These are phyloP conservation scores for Erinaceus europaeus DNA, from an alignment of 2,113 vertebrate genomes.

Conservation along the genomic window DNA sequence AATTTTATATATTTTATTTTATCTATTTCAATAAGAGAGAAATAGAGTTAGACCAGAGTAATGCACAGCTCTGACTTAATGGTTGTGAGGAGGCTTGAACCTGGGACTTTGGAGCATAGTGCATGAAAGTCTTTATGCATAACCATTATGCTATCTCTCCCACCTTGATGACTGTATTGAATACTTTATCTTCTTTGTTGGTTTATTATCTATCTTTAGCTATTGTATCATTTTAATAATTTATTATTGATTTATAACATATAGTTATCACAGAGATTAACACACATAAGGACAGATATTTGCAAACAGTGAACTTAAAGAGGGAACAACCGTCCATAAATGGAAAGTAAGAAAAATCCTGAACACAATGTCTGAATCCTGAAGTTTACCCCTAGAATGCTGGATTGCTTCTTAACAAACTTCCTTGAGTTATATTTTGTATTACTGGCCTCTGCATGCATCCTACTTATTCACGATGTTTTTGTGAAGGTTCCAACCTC, in stretches of 20 bases:
- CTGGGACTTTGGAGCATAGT: no score
- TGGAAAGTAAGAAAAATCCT: not conserved
- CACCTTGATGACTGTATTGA: no score
- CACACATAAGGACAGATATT: not conserved
- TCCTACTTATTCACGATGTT: not conserved
- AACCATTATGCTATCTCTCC: no score
- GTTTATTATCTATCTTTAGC: not conserved
- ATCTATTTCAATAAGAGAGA: no score
- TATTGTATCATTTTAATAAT: not conserved
- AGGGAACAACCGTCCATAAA: not conserved
- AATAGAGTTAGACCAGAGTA: no score
- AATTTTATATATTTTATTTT: no score
- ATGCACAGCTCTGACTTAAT: no score
- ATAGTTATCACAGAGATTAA: not conserved
- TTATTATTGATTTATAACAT: not conserved
- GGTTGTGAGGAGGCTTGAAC: no score
- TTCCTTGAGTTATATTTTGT: not conserved
- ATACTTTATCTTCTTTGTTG: not conserved
- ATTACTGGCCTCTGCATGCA: not conserved
- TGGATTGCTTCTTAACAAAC: not conserved
- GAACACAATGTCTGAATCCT: not conserved
- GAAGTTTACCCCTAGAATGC: not conserved
- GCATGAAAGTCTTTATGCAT: no score
- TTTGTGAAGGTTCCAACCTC: not conserved
- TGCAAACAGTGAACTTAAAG: not conserved